Evolutionary conservation across 2,888 invertebrate genomes (phyloP), one percentile per base, ranked within the genome.

Genomic region (Achlya flavicornis): DNA sequence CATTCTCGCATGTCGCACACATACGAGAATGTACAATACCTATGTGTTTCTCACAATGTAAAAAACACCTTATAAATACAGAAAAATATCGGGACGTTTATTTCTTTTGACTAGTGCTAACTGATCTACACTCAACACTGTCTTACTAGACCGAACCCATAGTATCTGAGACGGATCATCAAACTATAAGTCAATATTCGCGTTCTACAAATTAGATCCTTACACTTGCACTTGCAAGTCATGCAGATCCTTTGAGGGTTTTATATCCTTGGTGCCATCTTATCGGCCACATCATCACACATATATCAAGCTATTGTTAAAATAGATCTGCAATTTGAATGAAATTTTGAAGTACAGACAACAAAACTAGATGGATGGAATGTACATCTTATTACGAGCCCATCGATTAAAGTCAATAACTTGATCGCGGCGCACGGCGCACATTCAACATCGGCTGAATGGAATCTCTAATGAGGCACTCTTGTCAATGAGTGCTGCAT

Each of bases 391-490:
- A 73, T 80, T 78, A 78, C 72, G 64, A 65, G 68, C 67, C 68
- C 68, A 74, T 70, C 66, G 68, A 73, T 16, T 41, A 76, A 73
- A 76, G 73, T 85, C 77, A 78, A 80, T 81, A 80, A 77, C 78
- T 82, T 78, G 67, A 79, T 80, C 70, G 73, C 65, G 61, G 63
- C 68, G 71, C 68, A 72, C 69, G 64, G 63, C 66, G 64, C 66
- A 76, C 70, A 74, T 73, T 70, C 71, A 72, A 65, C 73, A 76
- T 72, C 69, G 66, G 68, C 74, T 75, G 74, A 79, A 81, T 83
- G 79, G 81, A 73, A 81, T 83, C 75, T 75, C 78, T 87, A 88
- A 88, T 83, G 83, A 87, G 85, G 76, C 71, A 70, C 80, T 78
- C 78, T 83, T 83, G 84, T 86, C 85, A 87, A 86, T 88, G 83